A percentile compares a stretch with the other conserved stretches of the same genome.
phyloP scores from a whole-genome alignment of 2,888 invertebrate genomes.

The Nineta flava region DNA sequence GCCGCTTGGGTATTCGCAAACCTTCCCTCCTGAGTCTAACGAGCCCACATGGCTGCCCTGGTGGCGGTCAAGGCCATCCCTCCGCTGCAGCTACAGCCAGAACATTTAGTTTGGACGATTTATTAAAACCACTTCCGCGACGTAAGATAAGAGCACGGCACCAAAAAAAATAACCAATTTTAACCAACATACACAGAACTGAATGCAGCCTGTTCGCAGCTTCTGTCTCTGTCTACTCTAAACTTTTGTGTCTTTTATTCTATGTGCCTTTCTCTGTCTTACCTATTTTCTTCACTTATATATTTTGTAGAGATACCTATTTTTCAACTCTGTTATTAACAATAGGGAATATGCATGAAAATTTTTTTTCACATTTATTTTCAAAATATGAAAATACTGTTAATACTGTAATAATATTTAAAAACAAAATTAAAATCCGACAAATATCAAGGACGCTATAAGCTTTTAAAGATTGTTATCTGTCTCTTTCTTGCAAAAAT shows the following conservation, averaged over 20 bases:
- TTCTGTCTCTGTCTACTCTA: slow-evolving; percentile 10
- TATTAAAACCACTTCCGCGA: slow-evolving; percentile 68
- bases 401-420: too few species aligned
- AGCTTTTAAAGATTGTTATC: too few species aligned
- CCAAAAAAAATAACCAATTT: not conserved
- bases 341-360: too few species aligned
- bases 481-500: too few species aligned
- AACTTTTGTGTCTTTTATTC: slow-evolving; percentile 12
- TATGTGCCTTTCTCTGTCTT: slow-evolving; percentile 6
- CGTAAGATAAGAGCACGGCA: slow-evolving; percentile 41
- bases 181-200: slow-evolving; percentile 4
- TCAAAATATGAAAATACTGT: too few species aligned
- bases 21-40: slow-evolving; percentile 71
- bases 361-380: too few species aligned
- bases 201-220: slow-evolving; percentile 10
- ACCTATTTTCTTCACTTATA: not conserved
- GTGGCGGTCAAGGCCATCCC: slow-evolving; percentile 26
- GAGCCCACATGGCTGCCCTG: slow-evolving; percentile 39
- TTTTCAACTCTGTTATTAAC: too few species aligned
- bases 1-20: slow-evolving; percentile 76
- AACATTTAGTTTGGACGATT: slow-evolving; percentile 79
- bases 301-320: too few species aligned
- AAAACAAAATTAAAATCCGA: too few species aligned
- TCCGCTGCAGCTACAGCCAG: slow-evolving; percentile 49
- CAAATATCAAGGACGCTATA: too few species aligned